A percentile compares a stretch with the other conserved stretches of the same genome.
These are phyloP conservation scores for Hydractinia symbiolongicarpus DNA, from an alignment of 30 jellyfish, hydroid and myxozoan species.

Conservation along the genomic window DNA sequence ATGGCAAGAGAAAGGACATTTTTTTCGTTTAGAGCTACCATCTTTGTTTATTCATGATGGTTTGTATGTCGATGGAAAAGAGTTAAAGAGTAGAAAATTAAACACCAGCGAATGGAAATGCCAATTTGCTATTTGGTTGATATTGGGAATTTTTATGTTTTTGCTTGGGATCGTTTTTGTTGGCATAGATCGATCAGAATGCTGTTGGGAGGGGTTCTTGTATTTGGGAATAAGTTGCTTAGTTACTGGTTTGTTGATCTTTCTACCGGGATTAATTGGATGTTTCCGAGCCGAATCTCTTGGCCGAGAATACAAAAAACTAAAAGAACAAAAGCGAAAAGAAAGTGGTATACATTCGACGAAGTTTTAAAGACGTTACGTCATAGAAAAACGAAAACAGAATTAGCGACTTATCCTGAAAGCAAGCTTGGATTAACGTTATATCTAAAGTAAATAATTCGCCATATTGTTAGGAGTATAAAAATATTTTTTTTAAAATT, in stretches of 20 bases:
- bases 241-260: conserved; percentile 53
- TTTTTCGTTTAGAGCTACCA: conserved; percentile 83
- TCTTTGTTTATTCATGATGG: conserved; percentile 72
- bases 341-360: conserved; percentile 3
- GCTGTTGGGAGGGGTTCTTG: conserved; percentile 83
- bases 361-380: not conserved
- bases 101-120: conserved; percentile 73
- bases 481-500: no score
- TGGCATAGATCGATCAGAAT: conserved; percentile 38
- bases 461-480: no score
- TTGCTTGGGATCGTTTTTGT: conserved; percentile 64
- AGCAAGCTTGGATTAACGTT: no score
- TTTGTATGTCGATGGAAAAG: conserved; percentile 80
- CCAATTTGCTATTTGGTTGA: conserved; percentile 67
- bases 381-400: no score
- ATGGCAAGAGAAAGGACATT: conserved; percentile 96
- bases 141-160: conserved; percentile 43
- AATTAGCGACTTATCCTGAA: no score
- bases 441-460: no score
- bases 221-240: conserved; percentile 79
- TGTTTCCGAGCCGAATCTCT: conserved; percentile 51
- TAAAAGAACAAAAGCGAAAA: not conserved
- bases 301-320: conserved; percentile 27
- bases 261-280: conserved; percentile 77
- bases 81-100: conserved; percentile 48